These are phyloP conservation scores for Tridacna gigas DNA, from an alignment of 2,888 invertebrate species.

Conservation along the genomic window DNA sequence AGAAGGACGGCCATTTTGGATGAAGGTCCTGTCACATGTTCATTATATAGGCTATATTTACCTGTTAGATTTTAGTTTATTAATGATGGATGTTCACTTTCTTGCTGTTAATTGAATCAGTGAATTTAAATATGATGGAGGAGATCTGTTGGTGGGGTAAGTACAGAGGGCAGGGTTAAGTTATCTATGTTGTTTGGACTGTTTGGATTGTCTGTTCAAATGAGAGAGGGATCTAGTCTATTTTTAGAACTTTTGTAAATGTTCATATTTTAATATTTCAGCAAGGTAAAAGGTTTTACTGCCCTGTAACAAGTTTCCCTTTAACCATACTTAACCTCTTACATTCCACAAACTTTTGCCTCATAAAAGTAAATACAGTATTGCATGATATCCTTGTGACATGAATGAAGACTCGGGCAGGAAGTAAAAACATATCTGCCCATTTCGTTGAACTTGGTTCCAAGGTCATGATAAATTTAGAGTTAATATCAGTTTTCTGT, in stretches of 20 bases:
- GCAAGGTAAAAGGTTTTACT: too few species aligned
- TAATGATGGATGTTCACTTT: slow-evolving; percentile 11
- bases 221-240: neutral
- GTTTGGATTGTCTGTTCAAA: neutral
- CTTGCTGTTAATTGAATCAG: slow-evolving; percentile 5
- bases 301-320: too few species aligned
- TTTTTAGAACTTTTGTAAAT: neutral
- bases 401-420: too few species aligned
- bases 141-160: slow-evolving; percentile 28
- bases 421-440: too few species aligned
- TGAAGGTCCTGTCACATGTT: slow-evolving; percentile 20
- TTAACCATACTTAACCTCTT: too few species aligned
- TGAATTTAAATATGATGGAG: slow-evolving; percentile 20
- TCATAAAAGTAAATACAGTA: too few species aligned
- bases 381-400: too few species aligned
- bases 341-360: too few species aligned
- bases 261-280: too few species aligned
- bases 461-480: too few species aligned
- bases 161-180: neutral
- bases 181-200: neutral
- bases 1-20: slow-evolving; percentile 54
- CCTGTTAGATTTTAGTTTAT: slow-evolving; percentile 9
- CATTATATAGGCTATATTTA: neutral
- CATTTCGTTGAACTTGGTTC: too few species aligned
- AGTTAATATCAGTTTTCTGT: too few species aligned